Evolutionary conservation across 2,113 vertebrate species (phyloP).

Genomic region (Pipa parva): DNA sequence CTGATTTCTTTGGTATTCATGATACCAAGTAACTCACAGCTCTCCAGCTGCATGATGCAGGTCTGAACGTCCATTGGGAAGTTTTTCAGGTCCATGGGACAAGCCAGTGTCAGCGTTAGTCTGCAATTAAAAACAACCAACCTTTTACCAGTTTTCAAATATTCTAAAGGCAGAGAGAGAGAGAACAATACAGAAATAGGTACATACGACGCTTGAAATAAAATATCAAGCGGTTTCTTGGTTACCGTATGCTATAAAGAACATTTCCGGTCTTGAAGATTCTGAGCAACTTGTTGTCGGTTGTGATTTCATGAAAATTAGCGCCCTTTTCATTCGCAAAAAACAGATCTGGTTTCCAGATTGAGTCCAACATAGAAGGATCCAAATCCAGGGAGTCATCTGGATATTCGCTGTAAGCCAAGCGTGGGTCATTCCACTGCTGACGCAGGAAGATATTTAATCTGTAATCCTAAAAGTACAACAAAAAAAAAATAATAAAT

Average conservation of each 20-base stretch:
- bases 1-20: too few species aligned
- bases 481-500: not conserved
- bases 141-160: not conserved
- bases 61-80: constrained; percentile 99
- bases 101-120: constrained; percentile 92
- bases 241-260: constrained; percentile 95
- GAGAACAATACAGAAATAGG: too few species aligned
- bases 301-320: constrained; percentile 97
- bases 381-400: constrained; percentile 94
- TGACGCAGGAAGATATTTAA: constrained; percentile 97
- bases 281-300: constrained; percentile 94
- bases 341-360: constrained; percentile 98
- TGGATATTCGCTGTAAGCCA: constrained; percentile 94
- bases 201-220: too few species aligned
- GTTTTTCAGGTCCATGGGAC: constrained; percentile 98
- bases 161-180: too few species aligned
- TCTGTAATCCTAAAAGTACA: constrained; percentile 80
- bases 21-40: constrained; percentile 77
- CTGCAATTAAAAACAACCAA: constrained; percentile 58
- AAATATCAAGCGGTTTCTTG: not conserved
- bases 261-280: constrained; percentile 95
- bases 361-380: constrained; percentile 97
- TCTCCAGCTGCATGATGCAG: constrained; percentile 98
- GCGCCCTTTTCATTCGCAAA: constrained; percentile 98
- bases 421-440: constrained; percentile 95